A percentile compares a stretch with the other conserved stretches of the same genome.
Evolutionary conservation across 2,113 vertebrate species (phyloP).

Genomic region (Urocynchramus pylzowi): DNA sequence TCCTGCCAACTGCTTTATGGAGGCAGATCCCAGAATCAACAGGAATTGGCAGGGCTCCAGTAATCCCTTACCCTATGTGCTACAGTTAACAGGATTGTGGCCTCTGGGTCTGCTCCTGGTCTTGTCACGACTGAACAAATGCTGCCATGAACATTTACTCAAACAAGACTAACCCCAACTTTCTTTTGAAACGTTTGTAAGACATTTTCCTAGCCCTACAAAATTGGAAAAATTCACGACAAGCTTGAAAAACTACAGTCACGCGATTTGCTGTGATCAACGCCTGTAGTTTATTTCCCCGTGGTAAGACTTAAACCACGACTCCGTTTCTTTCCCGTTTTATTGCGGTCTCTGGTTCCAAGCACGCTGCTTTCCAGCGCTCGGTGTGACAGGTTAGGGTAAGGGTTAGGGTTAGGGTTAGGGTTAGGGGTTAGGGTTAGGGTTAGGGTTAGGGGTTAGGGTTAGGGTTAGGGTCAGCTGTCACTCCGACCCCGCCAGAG

Average conservation of each 20-base stretch:
- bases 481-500: neutral
- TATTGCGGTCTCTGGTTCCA: accelerated
- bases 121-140: neutral
- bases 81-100: neutral
- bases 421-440: too few species aligned
- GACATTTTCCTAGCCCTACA: neutral
- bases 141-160: neutral
- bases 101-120: neutral
- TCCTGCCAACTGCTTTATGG: neutral
- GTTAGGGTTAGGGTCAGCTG: neutral
- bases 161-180: neutral
- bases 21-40: neutral
- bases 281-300: neutral
- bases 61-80: neutral
- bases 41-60: neutral
- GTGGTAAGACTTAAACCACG: neutral
- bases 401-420: too few species aligned
- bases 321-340: neutral
- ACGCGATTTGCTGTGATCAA: neutral
- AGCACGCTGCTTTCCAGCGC: neutral
- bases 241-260: neutral
- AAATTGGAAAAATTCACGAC: neutral
- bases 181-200: neutral
- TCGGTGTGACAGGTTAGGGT: neutral
- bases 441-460: too few species aligned